Evolutionary conservation across 2,797 vertebrate species (phyloP).

Genomic region (Chloroceryle inda): DNA sequence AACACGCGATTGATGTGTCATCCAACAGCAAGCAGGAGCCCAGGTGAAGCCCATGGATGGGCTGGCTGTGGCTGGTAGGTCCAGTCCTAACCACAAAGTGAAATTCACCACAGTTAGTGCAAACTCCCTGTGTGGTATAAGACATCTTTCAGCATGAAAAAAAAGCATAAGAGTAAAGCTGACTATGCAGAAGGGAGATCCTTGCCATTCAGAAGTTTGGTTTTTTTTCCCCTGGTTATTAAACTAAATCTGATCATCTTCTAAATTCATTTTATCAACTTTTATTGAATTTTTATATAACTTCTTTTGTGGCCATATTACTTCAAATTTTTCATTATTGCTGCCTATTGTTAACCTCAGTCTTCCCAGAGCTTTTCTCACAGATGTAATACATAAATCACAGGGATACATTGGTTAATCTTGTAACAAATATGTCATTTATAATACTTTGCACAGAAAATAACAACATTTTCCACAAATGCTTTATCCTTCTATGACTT

Average conservation of each 20-base stretch:
- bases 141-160: not conserved
- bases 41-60: not conserved
- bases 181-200: not conserved
- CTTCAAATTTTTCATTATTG: slow-evolving; percentile 30
- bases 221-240: not conserved
- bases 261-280: slow-evolving; percentile 21
- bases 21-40: not conserved
- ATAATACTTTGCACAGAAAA: not conserved
- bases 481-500: not conserved
- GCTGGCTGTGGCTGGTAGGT: not conserved
- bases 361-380: slow-evolving; percentile 41
- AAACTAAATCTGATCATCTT: slow-evolving; percentile 9
- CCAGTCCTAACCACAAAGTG: rapidly evolving
- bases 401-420: slow-evolving; percentile 5
- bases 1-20: rapidly evolving
- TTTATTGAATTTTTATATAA: slow-evolving; percentile 31
- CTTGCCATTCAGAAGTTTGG: not conserved
- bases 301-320: not conserved
- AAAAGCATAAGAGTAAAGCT: not conserved
- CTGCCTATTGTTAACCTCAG: slow-evolving; percentile 58
- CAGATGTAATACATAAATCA: slow-evolving; percentile 33
- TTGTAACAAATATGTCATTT: slow-evolving; percentile 3
- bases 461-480: not conserved
- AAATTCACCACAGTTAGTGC: not conserved
- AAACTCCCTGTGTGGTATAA: not conserved